Evolutionary conservation across 2,888 invertebrate species (phyloP).

Genomic region (Melangyna quadrimaculata): DNA sequence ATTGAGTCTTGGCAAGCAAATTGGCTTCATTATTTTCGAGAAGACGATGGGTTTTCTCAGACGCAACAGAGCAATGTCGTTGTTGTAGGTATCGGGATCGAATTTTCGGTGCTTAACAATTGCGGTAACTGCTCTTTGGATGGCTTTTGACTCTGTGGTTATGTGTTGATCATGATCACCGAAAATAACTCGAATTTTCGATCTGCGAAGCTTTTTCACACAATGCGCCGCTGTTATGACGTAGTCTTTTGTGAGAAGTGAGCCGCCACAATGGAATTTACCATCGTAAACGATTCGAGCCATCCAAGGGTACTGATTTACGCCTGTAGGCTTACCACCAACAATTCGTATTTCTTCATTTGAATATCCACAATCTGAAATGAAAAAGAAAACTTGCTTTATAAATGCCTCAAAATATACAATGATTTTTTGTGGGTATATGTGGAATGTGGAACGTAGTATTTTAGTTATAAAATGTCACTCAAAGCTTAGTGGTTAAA

Average conservation of each 20-base stretch:
- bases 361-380: conserved; percentile 89
- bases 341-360: conserved; percentile 94
- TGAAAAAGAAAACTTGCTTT: conserved; percentile 37
- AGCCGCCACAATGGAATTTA: conserved; percentile 93
- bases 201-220: conserved; percentile 88
- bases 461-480: neutral
- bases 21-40: conserved; percentile 84
- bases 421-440: neutral
- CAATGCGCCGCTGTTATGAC: conserved; percentile 94
- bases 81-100: conserved; percentile 92
- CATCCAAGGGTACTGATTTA: conserved; percentile 94
- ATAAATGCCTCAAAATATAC: conserved; percentile 46
- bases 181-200: conserved; percentile 90
- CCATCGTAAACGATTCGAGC: conserved; percentile 93
- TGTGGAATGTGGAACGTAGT: neutral
- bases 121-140: conserved; percentile 90
- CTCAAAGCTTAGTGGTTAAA: neutral
- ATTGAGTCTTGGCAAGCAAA: conserved; percentile 86
- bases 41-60: conserved; percentile 89
- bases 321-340: conserved; percentile 90
- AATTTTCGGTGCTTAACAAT: conserved; percentile 91
- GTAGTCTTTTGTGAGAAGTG: conserved; percentile 90
- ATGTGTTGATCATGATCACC: conserved; percentile 93
- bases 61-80: conserved; percentile 91
- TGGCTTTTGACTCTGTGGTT: conserved; percentile 88